A percentile compares a stretch with the other conserved stretches of the same genome.
phyloP scores from a whole-genome alignment of 2,797 vertebrate genomes.

The Mus minutoides region DNA sequence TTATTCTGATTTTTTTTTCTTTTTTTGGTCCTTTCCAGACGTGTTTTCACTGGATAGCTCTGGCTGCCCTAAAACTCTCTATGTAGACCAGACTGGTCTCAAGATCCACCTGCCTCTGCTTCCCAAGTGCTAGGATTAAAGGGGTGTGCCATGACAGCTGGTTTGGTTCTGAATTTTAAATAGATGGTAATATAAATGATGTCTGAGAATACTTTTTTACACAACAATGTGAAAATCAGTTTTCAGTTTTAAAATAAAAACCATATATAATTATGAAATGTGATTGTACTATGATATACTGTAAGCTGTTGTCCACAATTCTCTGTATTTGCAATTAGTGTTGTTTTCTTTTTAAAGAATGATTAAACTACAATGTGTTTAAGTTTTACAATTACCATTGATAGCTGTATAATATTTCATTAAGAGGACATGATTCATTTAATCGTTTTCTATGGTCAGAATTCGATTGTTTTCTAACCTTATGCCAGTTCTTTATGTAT shows the following conservation, averaged over 20 bases:
- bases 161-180: background rate
- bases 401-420: background rate
- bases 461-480: background rate
- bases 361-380: background rate
- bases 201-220: background rate
- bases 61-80: background rate
- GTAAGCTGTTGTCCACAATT: background rate
- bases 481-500: background rate
- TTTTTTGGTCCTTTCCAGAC: background rate
- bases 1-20: background rate
- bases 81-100: background rate
- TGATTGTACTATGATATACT: background rate
- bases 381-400: constrained; percentile 34
- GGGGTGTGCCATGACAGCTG: background rate
- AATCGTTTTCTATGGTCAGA: background rate
- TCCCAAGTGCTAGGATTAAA: background rate
- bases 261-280: background rate
- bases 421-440: background rate
- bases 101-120: background rate
- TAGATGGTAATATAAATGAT: background rate
- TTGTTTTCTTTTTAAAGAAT: background rate
- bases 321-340: background rate
- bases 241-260: background rate
- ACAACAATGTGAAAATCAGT: background rate
- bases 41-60: background rate